Evolutionary conservation across 92 coral and sea anemone species (phyloP).

Genomic region (Plumapathes pennacea): DNA sequence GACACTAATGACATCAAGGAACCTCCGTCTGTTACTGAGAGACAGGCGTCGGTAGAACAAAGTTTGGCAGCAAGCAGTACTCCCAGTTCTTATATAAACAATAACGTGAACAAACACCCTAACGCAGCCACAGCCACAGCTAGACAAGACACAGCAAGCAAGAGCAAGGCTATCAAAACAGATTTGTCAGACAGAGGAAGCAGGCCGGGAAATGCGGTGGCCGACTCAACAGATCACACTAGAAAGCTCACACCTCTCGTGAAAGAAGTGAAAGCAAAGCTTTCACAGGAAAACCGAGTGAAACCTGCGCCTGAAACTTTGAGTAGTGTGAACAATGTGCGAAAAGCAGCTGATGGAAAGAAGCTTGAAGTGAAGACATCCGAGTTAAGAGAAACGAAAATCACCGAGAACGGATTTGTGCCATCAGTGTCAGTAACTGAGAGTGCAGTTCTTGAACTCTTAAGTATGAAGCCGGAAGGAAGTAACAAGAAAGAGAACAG

Average conservation of each 20-base stretch:
- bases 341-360: conserved; percentile 12
- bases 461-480: too few species aligned
- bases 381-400: too few species aligned
- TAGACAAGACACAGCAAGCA: conserved; percentile 11
- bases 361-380: conserved; percentile 17
- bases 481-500: conserved; percentile 46
- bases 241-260: conserved; percentile 30
- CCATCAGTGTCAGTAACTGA: too few species aligned
- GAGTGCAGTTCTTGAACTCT: too few species aligned
- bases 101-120: conserved; percentile 23
- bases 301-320: too few species aligned
- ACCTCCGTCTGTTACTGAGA: conserved; percentile 26
- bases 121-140: conserved; percentile 11
- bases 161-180: conserved; percentile 16
- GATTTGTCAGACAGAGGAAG: conserved; percentile 4
- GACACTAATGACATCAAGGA: conserved; percentile 55
- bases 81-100: too few species aligned
- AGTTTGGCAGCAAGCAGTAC: too few species aligned
- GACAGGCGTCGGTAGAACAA: too few species aligned
- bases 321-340: conserved; percentile 1
- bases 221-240: conserved; percentile 12
- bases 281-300: conserved; percentile 29
- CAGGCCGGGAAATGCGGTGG: background rate
- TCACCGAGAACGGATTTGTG: conserved; percentile 13
- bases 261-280: conserved; percentile 40